phyloP scores from a whole-genome alignment of 2,113 vertebrate species.

The Bubalus kerabau region DNA sequence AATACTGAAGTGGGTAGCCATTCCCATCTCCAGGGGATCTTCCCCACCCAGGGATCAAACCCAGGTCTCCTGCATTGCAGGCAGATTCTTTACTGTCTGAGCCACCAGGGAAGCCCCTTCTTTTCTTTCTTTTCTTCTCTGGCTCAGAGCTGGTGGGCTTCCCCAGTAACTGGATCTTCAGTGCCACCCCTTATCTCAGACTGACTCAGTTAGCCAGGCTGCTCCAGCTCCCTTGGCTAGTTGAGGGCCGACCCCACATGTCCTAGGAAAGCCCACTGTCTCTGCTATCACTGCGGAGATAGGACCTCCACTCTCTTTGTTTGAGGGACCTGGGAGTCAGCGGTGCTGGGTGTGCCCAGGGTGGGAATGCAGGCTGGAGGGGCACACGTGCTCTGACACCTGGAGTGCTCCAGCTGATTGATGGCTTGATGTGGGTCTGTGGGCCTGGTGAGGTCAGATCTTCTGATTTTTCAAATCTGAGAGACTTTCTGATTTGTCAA shows the following conservation, averaged over 20 bases:
- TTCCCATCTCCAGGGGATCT: background rate
- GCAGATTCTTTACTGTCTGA: background rate
- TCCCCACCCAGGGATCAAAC: background rate
- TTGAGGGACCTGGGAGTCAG: background rate
- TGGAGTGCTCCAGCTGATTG: rapidly evolving
- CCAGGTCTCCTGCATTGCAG: background rate
- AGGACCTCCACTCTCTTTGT: background rate
- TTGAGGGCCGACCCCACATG: rapidly evolving
- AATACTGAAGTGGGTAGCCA: too few species aligned
- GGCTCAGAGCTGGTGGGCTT: background rate
- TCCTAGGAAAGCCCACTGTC: background rate
- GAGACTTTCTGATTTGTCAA: background rate
- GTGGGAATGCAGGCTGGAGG: background rate
- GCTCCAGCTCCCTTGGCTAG: background rate
- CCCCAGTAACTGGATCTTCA: rapidly evolving
- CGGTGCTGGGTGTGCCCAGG: background rate
- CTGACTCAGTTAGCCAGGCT: background rate
- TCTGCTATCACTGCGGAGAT: background rate
- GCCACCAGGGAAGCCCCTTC: background rate
- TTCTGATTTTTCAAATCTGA: background rate
- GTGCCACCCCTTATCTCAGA: background rate
- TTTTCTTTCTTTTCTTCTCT: background rate
- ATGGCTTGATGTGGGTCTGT: background rate
- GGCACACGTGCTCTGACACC: rapidly evolving
- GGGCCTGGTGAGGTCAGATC: background rate